phyloP scores from a whole-genome alignment of 2,113 vertebrate species.

The Trachemys scripta region DNA sequence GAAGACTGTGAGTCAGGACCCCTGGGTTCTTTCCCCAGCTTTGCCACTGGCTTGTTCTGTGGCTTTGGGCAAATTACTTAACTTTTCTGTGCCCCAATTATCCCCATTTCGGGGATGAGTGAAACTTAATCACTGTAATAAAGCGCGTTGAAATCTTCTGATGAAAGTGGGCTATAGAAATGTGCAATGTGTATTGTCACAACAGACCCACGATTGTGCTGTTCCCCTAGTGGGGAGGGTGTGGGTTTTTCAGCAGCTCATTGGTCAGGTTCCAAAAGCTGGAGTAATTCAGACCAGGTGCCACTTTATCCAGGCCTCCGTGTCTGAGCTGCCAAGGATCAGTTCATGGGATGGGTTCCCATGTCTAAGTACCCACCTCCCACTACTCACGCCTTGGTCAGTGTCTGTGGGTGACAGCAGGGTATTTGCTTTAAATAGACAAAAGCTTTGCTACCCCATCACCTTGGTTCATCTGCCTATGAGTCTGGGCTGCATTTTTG shows the following conservation, averaged over 20 bases:
- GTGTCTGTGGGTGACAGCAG: slow-evolving; percentile 71
- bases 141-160: not conserved
- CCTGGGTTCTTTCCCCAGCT: not conserved
- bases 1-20: not conserved
- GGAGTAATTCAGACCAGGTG: not conserved
- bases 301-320: not conserved
- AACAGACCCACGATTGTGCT: not conserved
- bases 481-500: slow-evolving; percentile 60
- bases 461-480: slow-evolving; percentile 50
- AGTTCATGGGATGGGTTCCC: slow-evolving; percentile 1
- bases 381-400: slow-evolving; percentile 4
- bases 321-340: not conserved
- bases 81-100: not conserved
- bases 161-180: not conserved
- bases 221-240: not conserved
- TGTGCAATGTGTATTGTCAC: not conserved
- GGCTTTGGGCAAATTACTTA: not conserved
- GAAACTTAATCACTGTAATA: not conserved
- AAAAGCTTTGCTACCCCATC: slow-evolving; percentile 18
- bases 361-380: slow-evolving; percentile 13
- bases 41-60: not conserved
- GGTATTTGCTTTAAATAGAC: slow-evolving; percentile 57
- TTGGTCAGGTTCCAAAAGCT: not conserved
- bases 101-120: slow-evolving; percentile 2
- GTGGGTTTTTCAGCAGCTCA: not conserved